A percentile compares a stretch with the other conserved stretches of the same genome.
These are phyloP conservation scores for Pelecanus crispus DNA, from an alignment of 2,113 vertebrate species.

Conservation along the genomic window DNA sequence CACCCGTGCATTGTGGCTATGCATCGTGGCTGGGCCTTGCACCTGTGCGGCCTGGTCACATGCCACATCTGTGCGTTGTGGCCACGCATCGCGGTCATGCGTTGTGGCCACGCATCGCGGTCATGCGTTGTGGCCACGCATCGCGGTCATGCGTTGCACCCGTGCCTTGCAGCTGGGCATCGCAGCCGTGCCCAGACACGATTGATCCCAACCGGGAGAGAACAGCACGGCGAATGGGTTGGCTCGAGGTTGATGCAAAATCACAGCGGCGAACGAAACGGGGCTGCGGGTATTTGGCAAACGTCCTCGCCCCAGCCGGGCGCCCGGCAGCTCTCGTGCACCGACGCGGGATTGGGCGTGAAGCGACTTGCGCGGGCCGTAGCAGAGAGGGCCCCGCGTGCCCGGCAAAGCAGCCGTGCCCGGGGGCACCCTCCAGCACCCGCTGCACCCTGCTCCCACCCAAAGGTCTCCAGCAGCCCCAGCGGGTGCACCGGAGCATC, in stretches of 20 bases:
- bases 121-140: no score
- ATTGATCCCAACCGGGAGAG: accelerated
- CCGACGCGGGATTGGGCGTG: accelerated
- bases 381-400: accelerated
- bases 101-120: no score
- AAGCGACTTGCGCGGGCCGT: accelerated
- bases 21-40: neutral
- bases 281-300: neutral
- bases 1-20: accelerated
- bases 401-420: neutral
- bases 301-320: accelerated
- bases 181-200: neutral
- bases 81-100: accelerated
- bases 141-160: no score
- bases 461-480: neutral
- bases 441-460: neutral
- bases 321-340: neutral
- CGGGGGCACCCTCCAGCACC: neutral
- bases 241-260: neutral
- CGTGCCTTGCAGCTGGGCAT: neutral
- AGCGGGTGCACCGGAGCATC: accelerated
- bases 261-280: accelerated
- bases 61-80: accelerated
- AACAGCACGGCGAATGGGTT: accelerated
- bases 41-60: accelerated